These are phyloP conservation scores for Nicator chloris DNA, from an alignment of 2,113 vertebrate species.

Conservation along the genomic window DNA sequence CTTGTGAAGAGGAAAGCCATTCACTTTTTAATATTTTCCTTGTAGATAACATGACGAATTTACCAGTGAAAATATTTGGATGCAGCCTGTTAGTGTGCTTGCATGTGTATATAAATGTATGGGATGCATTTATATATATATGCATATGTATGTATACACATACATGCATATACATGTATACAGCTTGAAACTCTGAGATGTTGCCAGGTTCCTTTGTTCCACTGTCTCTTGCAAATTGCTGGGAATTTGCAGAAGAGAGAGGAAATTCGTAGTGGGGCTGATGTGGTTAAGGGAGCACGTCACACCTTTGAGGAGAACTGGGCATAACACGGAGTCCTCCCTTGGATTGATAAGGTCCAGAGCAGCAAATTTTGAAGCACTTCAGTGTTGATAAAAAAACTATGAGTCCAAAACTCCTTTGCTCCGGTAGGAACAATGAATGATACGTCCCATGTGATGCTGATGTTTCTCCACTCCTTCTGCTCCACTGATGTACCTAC, in stretches of 20 bases:
- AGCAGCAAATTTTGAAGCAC: not conserved
- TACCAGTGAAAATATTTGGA: not conserved
- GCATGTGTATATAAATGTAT: not conserved
- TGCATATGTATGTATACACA: not conserved
- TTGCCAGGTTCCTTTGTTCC: not conserved
- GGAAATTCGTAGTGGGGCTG: fast-evolving
- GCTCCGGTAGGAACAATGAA: not conserved
- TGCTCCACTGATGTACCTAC: not conserved
- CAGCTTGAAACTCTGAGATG: not conserved
- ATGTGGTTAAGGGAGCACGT: not conserved
- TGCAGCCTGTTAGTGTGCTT: not conserved
- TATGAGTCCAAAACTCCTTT: not conserved
- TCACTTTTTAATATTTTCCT: not conserved
- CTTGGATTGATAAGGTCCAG: not conserved
- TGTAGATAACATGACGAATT: not conserved
- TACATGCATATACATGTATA: not conserved
- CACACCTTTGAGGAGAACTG: not conserved
- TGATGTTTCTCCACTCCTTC: not conserved
- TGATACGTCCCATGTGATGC: not conserved
- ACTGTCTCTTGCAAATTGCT: not conserved
- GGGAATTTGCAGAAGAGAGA: not conserved
- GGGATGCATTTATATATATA: not conserved
- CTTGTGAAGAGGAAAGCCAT: not conserved
- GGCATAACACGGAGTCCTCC: not conserved
- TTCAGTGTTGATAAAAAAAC: not conserved